Base-by-base conservation (phyloP, 2,797 vertebrate species). In the Menidia menidia region DNA sequence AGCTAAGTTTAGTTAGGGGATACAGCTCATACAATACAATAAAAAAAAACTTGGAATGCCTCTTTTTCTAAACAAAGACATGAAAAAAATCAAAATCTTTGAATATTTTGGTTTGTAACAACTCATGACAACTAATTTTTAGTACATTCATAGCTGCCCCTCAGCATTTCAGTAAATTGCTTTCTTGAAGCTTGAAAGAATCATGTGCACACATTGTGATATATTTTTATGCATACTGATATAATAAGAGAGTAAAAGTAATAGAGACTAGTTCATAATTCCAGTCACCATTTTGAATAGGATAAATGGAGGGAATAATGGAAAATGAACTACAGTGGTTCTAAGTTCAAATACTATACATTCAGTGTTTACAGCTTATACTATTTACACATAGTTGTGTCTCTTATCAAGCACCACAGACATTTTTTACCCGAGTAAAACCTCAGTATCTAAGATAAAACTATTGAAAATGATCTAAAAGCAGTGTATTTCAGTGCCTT, bases 361-460 rank as follows among this genome's bases (percentile, higher is more conserved):
- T 43, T 64, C 2, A 33, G 44, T 60, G n/a, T 73, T 64, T 53
- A 63, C 50, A 68, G 59, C 59, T 76, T 43, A 64, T 19, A 71
- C 50, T 57, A 71, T 58, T 61, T 68, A 56, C 65, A 71, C 55
- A 31, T 41, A 62, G 58, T 12, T 81, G 13, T 65, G 44, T 61
- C 4, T 68, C 64, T 51, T 31, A 45, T 60, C 2, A 45, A 67
- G 66, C 1, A 45, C 47, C 64, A 53, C 73, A 43, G 70, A 12
- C 59, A 71, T 75, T n/a, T 81, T 35, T 72, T 71, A 60, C 57
- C 76, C 72, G 76, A 87, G 73, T 81, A 84, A 83, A 87, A 83
- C 69, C 51, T 82, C 80, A 73, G 68, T 52, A 57, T 53, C 42
- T 67, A 78, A 56, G 69, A 68, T 42, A 39, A 43, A 71, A 62